Percentiles rank a stretch among this genome's conserved stretches.
These are phyloP conservation scores for Caenorhabditis sp. DNA, from an alignment of 2,888 invertebrate genomes.

Conservation along the genomic window DNA sequence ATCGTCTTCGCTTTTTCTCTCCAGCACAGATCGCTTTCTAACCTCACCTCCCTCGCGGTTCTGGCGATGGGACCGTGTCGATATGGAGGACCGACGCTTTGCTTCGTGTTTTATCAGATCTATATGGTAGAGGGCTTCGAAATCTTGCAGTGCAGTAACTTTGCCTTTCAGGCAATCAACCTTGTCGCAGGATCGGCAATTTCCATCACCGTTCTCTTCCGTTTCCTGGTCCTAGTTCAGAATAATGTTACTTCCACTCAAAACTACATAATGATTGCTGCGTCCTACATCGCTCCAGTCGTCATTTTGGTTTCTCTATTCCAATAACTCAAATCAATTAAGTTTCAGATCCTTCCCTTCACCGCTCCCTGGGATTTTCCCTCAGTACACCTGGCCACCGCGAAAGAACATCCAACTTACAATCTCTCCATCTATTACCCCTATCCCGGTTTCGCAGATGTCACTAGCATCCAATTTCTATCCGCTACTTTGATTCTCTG, in stretches of 20 bases:
- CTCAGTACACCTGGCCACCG: slow-evolving; percentile 9
- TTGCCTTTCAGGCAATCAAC: slow-evolving; percentile 35
- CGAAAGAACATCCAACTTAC: slow-evolving; percentile 44
- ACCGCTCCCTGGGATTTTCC: slow-evolving; percentile 48
- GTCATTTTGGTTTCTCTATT: slow-evolving; percentile 19
- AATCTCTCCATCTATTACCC: slow-evolving; percentile 37
- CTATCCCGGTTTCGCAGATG: slow-evolving; percentile 44
- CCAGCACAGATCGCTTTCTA: slow-evolving; percentile 45
- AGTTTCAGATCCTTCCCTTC: slow-evolving; percentile 46
- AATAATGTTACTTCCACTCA: slow-evolving; percentile 32
- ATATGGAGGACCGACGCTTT: slow-evolving; percentile 22
- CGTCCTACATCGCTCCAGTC: slow-evolving; percentile 37
- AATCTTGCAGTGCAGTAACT: neutral
- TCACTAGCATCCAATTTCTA: slow-evolving; percentile 32
- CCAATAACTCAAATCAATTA: no score
- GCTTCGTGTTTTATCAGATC: slow-evolving; percentile 49
- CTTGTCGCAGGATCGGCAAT: slow-evolving; percentile 43
- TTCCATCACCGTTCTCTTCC: slow-evolving; percentile 46
- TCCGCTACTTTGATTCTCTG: slow-evolving; percentile 33
- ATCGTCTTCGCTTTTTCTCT: slow-evolving; percentile 27
- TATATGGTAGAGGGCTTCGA: slow-evolving; percentile 13
- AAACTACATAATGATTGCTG: slow-evolving; percentile 35
- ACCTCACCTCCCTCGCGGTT: slow-evolving; percentile 32
- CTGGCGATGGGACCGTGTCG: slow-evolving; percentile 45
- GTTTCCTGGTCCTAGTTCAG: slow-evolving; percentile 42